Evolutionary conservation across 2,797 vertebrate species (phyloP), one percentile per base, ranked within the genome.

Genomic region (Sebastiscus tertius): DNA sequence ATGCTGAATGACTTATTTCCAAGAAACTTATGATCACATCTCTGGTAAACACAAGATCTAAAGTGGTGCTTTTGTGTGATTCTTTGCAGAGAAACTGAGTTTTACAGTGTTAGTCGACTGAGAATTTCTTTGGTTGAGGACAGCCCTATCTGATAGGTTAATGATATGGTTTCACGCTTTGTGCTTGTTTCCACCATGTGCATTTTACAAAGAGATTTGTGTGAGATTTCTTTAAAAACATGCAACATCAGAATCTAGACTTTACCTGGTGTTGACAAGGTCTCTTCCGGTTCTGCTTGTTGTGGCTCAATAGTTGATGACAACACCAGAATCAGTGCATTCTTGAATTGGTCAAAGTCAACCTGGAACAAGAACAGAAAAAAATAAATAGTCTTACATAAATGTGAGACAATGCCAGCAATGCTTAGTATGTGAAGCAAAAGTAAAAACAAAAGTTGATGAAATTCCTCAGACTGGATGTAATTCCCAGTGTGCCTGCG

Each of bases 311-410:
- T 10, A 24, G 65, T 56, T 0, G 94, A 93, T 27, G 98, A 99
- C 84, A 99, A 92, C 76, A 98, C 95, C 85, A 97, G 94, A 91
- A 99, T 99, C 79, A 99, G 94, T 1, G 98, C 97, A 87, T 98
- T 96, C 94, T 97, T 99, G 95, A 99, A 99, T 56, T 98, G 97
- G 72, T 97, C 96, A 88, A 99, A 99, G 90, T 97, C 95, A 20
- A 99, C 97, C 98, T 99, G 91, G 62, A 92, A 92, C 24, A 59
- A 85, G 12, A 65, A 87, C 10, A 11, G 54, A 29, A 10, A 33
- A 42, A 12, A 67, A 58, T 8, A 46, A 34, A 9, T 1, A 20
- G 6, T 24, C 7, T 66, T 46, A 82, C 10, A 52, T 33, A 70
- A 62, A 61, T 26, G 29, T 42, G 20, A 61, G 8, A 20, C 22